phyloP scores from a whole-genome alignment of 2,888 invertebrate species.

The Tenthredo amoena region DNA sequence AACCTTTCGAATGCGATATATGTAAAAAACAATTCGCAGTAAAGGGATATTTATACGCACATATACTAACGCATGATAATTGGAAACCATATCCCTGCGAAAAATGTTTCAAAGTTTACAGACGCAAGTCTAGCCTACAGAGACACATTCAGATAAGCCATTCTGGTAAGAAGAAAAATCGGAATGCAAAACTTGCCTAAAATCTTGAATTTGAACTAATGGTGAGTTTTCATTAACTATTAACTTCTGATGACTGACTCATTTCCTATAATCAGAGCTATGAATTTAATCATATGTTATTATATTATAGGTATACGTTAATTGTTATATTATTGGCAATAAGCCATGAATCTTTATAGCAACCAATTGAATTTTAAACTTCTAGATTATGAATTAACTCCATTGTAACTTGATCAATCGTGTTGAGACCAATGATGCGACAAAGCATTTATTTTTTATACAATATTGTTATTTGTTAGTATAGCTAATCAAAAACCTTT shows the following conservation, averaged over 20 bases:
- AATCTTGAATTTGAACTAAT: neutral
- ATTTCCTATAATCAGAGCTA: neutral
- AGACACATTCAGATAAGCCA: slow-evolving; percentile 41
- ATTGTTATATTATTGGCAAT: slow-evolving; percentile 3
- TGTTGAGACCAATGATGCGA: neutral
- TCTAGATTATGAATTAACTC: neutral
- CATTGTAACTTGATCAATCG: neutral
- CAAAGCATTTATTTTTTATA: slow-evolving; percentile 34
- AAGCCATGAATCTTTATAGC: neutral
- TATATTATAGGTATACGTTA: neutral
- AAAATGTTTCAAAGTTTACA: slow-evolving; percentile 8
- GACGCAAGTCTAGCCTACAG: slow-evolving; percentile 30
- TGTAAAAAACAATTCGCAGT: slow-evolving; percentile 33
- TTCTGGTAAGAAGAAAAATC: neutral
- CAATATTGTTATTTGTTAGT: slow-evolving; percentile 7
- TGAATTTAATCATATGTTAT: neutral
- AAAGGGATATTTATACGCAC: slow-evolving; percentile 33
- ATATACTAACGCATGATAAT: slow-evolving; percentile 34
- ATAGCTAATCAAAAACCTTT: slow-evolving; percentile 1
- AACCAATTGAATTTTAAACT: neutral
- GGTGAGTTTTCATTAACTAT: neutral
- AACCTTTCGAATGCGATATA: slow-evolving; percentile 36
- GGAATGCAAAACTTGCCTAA: neutral
- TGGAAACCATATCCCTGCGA: slow-evolving; percentile 24
- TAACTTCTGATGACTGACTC: neutral